Base-by-base conservation (phyloP, 2,113 vertebrate genomes). In the Pomatostomus ruficeps region DNA sequence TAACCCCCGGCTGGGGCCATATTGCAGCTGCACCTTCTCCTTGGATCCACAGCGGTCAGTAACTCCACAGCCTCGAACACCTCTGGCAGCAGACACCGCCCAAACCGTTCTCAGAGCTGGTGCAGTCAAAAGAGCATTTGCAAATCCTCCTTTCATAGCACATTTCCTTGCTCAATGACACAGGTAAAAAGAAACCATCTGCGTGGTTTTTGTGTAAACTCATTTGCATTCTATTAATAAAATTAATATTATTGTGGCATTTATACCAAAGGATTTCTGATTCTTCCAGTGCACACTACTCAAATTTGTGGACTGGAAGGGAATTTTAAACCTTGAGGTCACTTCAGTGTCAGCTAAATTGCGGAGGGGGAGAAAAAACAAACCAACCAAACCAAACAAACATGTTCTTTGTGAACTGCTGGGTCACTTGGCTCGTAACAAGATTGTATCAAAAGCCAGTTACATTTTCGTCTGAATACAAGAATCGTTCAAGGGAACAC, bases 301-400 rank as follows among this genome's bases (percentile, higher is more conserved):
- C 90, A 55, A 54, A 7, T 67, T 89, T 65, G 26, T 83, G 93
- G 82, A 85, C 80, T 70, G 35, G 43, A 76, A 91, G 48, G 51
- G 33, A 70, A 73, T 92, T 97, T 87, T 51, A 94, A 93, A 85
- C 14, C 68, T 42, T 33, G 42, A 95, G 95, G 94, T 96, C 92
- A 91, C 55, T 96, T 96, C 89, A 97, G 93, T 95, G 73, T 62
- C 94, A 97, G 48, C 85, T 88, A 89, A 97, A 93, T 48, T 73
- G 55, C 67, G 63, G 31, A 61, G 11, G 5, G 36, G 20, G 10
- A 45, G 9, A 21, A 83, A 83, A 92, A 36, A 3, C n/a, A 86
- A 48, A 38, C 17, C 20, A 15, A 75, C 6, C 23, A 35, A 94
- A 82, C 17, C 20, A 15, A 75, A 7, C 23, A 35, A 94, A 82